Base-by-base conservation (phyloP, 2,888 invertebrate genomes). In the Chrysotoxum bicinctum region DNA sequence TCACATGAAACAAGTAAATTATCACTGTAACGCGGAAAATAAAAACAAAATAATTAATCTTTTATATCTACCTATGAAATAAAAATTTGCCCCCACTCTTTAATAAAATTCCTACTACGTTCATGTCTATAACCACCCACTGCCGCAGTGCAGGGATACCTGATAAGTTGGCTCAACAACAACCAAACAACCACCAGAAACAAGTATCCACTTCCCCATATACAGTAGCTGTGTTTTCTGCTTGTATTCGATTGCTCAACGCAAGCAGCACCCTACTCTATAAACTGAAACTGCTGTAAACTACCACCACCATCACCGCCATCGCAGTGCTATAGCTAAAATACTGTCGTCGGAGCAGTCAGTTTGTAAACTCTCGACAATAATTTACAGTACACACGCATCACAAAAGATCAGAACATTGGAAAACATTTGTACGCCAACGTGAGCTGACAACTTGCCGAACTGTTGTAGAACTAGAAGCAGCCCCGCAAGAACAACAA, bases 291-390 rank as follows among this genome's bases (percentile, higher is more conserved):
- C 3, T 7, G 7, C 5, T 9, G 10, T 43, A 45, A 45, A 64
- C 43, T 64, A 74, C 32, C 54, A 56, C 23, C 40, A 75, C 43
- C 68, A 75, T 56, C 75, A 64, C 75, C 75, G 78, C 64, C 78
- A 70, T 66, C 43, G 66, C 74, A 68, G 56, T 62, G 69, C 60
- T 74, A 26, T 21, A 45, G 5, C 45, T 37, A 19, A 43, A 74
- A 56, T 66, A 69, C 54, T 62, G 70, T 78, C 74, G 70, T 75
- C 70, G 45, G 60, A 64, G 54, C 70, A 58, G 68, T 80, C 79
- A 88, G 88, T 88, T 88, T 88, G 88, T 88, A 88, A 88, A 88
- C 88, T 88, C 87, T 83, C 76, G 77, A 72, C 87, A 88, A 88
- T 87, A 87, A 88, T 88, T 88, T 88, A 88, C 87, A 68, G 86